Conservation (phyloP, 2,888 invertebrate genomes). For the Lathronympha strigana region DNA sequence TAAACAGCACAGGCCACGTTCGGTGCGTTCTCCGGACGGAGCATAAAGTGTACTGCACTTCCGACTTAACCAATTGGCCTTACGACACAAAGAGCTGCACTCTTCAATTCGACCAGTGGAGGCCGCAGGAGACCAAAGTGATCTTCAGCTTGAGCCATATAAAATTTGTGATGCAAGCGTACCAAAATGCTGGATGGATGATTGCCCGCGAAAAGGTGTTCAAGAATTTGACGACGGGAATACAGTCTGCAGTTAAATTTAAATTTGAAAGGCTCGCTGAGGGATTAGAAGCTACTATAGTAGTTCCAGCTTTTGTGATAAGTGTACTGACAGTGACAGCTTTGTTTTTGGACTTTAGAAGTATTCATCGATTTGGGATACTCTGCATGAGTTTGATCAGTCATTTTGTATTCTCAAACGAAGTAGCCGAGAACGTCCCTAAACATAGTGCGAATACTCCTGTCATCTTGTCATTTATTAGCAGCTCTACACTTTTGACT, state of each 20-base stretch:
- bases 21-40: slow-evolving; percentile 6
- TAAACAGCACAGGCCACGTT: slow-evolving; percentile 15
- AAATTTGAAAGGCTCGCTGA: slow-evolving; percentile 14
- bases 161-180: slow-evolving; percentile 14
- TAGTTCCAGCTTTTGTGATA: slow-evolving; percentile 26
- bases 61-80: slow-evolving; percentile 21
- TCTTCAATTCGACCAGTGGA: slow-evolving; percentile 30
- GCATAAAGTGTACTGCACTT: slow-evolving; percentile 24
- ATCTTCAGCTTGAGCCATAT: slow-evolving; percentile 19
- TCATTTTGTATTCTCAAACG: slow-evolving; percentile 51
- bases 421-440: slow-evolving; percentile 51
- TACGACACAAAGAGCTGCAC: slow-evolving; percentile 29
- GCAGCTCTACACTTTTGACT: slow-evolving; percentile 54
- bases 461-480: slow-evolving; percentile 54
- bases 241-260: slow-evolving; percentile 25
- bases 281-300: slow-evolving; percentile 25
- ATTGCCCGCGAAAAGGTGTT: slow-evolving; percentile 1
- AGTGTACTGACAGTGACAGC: slow-evolving; percentile 15
- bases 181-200: slow-evolving; percentile 20
- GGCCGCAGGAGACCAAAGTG: slow-evolving; percentile 22
- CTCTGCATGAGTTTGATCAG: slow-evolving; percentile 53
- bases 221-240: slow-evolving; percentile 23
- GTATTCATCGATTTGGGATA: slow-evolving; percentile 49
- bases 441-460: slow-evolving; percentile 52
- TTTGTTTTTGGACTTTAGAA: slow-evolving; percentile 18